Conservation (phyloP, 35 echinoderm and acorn worm species). For the Antedon bifida region DNA sequence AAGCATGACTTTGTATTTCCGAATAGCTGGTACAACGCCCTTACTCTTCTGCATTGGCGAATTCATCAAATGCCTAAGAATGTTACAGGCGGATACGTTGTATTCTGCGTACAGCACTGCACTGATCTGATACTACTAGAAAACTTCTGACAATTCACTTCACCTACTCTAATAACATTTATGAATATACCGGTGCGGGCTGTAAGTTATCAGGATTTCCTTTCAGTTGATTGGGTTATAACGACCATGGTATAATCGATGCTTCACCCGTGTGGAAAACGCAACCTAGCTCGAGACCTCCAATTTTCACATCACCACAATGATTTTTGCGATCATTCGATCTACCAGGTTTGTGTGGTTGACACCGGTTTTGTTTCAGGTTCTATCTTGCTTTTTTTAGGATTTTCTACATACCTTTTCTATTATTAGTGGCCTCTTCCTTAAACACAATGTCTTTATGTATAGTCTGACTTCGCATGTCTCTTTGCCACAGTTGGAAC, state of each 20-base stretch:
- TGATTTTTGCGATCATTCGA: slow-evolving; percentile 19
- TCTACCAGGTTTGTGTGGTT: too few species aligned
- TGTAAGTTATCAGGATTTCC: neutral
- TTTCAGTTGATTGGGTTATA: slow-evolving; percentile 6
- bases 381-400: too few species aligned
- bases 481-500: too few species aligned
- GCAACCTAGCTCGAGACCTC: slow-evolving; percentile 18
- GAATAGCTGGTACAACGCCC: too few species aligned
- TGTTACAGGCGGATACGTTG: neutral
- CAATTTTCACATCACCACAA: slow-evolving; percentile 13
- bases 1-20: neutral
- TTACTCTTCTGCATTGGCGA: neutral
- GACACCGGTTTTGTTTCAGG: too few species aligned
- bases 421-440: too few species aligned
- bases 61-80: neutral
- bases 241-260: slow-evolving; percentile 28
- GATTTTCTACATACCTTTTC: too few species aligned
- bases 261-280: slow-evolving; percentile 42
- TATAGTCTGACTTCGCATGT: too few species aligned
- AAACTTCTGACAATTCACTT: neutral
- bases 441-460: too few species aligned
- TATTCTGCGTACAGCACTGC: neutral
- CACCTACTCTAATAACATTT: neutral
- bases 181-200: neutral
- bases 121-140: neutral